Base-by-base conservation (phyloP, 2,797 vertebrate genomes). In the Channa striata region DNA sequence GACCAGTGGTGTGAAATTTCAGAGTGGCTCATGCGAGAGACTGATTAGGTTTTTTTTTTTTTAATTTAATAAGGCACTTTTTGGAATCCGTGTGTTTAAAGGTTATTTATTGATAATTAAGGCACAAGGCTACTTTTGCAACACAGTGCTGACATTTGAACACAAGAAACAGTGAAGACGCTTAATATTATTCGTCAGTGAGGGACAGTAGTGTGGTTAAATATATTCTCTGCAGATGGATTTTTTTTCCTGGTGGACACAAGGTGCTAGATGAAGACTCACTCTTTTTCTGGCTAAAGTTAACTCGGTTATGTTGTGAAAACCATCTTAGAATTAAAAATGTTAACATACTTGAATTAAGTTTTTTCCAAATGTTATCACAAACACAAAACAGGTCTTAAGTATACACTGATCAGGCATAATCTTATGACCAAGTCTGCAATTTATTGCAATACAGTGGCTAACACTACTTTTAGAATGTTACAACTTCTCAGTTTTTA, bases 61-160 rank as follows among this genome's bases (percentile, higher is more conserved):
- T n/a, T n/a, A n/a, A n/a, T n/a, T n/a, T n/a, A n/a, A 51, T 48
- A 12, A 50, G 25, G 50, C 7, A 63, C 39, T 58, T 11, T n/a
- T 59, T 33, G 61, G 9, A 44, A 40, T 46, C 1, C 13, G 44
- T 52, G 17, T 66, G 48, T 48, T 67, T 73, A 5, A 60, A 80
- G 53, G 44, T 37, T 62, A 37, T 89, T 91, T 88, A 87, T 87
- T 90, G 53, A 80, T 63, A 57, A 65, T 73, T 84, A 92, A 91
- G 87, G 90, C 91, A 92, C 85, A 85, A 48, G 11, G 34, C 36
- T 71, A 59, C 25, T 75, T 67, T 81, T 80, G 78, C 72, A 62
- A 68, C 40, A 62, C 57, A 74, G 46, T 51, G 72, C 72, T 81
- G 66, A 71, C 34, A 46, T 54, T 52, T 54, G 42, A 67, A 81